Base-by-base conservation (phyloP, 2,113 vertebrate species). In the Xiphorhynchus elegans region DNA sequence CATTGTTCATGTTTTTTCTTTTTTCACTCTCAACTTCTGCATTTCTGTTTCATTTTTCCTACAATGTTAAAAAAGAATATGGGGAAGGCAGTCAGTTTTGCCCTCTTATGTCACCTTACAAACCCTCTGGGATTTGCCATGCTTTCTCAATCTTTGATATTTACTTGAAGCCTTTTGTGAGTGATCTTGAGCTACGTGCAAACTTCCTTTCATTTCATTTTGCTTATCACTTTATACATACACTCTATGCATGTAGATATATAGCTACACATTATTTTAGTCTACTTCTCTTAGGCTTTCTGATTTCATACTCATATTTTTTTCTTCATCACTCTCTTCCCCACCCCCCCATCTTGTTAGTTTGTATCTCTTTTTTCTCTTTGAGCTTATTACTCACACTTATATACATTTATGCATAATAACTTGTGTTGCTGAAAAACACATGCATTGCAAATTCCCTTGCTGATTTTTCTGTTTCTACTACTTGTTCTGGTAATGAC, bases 131-230 rank as follows among this genome's bases (percentile, higher is more conserved):
- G 73, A 42, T 81, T 81, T 96, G 15, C 46, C 3, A 7, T 42
- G 26, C 33, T 84, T 44, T 82, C 55, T 93, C 37, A 6, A 7
- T 81, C 39, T 82, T 69, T 53, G 62, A 90, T 31, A 83, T 87
- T 35, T 72, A 25, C 37, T 94, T 90, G 35, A 37, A 87, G 74
- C 87, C 46, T 86, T 87, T 86, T 7, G 10, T 56, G 49, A 76
- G 24, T 33, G 8, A 17, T 87, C 53, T 90, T 91, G 15, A 88
- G 9, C 59, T 87, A 24, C 25, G n/a, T 46, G 62, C 13, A 82
- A 84, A 74, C 35, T 72, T 37, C 16, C 25, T 91, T 94, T 64
- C 13, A 62, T 64, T 90, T 95, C 49, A 63, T 82, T 92, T 87
- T 67, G 25, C 26, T 84, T 28, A 44, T 69, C 9, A 21, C 7